Base-by-base conservation (phyloP, 2,888 invertebrate species). In the Adela reaumurella region DNA sequence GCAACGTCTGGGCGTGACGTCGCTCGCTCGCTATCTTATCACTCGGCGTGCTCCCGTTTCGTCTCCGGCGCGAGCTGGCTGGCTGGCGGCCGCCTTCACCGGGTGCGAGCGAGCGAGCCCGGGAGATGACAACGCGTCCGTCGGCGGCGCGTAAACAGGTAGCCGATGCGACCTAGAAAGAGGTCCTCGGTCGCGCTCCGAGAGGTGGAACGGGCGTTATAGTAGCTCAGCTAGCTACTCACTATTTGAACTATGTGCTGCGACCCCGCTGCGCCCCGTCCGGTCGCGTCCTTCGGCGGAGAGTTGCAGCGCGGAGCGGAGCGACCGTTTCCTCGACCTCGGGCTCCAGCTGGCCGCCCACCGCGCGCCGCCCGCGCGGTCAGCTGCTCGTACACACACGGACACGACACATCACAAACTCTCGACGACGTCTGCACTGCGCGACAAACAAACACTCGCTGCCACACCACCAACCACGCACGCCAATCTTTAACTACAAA, bases 1-100 rank as follows among this genome's bases (percentile, higher is more conserved):
- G 77, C 76, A 78, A 71, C 76, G 78, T 78, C 78, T 78, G 78
- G 77, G 76, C 70, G 74, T 77, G 77, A 77, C 77, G 78, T 77
- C 66, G 4, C 14, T 35, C 35, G 74, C 72, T 76, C 76, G 73
- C 72, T 74, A 3, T 35, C 76, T 78, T 78, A 78, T 78, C 77
- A 77, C 76, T 78, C 77, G 77, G 77, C 77, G 77, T 73, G 76
- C 70, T 76, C 72, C 68, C 73, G 69, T 67, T 35, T 35, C 66
- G 74, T 73, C 74, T 72, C 72, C 72, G 64, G 64, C 66, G 65
- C 61, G 49, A 54, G 50, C 51, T 64, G 62, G 67, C 45, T 20
- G 45, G 50, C 51, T 64, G 62, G 67, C 45, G 42, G 45, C 64
- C 67, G 65, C 65, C 65, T 65, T 67, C 67, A 66, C 67, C 68